Percentiles rank a stretch among this genome's conserved stretches.
These are phyloP conservation scores for Drosophila santomea DNA, from an alignment of 1,140 invertebrate species.

Conservation along the genomic window DNA sequence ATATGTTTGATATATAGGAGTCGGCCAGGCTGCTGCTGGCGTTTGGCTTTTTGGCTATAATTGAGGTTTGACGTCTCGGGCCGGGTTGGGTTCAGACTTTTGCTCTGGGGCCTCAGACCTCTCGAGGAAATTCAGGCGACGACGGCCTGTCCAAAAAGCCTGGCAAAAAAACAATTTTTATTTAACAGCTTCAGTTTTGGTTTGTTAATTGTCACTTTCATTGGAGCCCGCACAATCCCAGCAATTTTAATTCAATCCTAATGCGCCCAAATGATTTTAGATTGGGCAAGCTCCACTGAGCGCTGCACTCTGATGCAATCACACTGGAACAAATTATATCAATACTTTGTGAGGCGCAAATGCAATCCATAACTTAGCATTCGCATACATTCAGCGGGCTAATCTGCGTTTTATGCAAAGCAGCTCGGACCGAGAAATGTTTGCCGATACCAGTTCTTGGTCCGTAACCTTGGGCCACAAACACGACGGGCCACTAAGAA, in stretches of 20 bases:
- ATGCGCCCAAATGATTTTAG: constrained; percentile 67
- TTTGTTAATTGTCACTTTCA: constrained; percentile 79
- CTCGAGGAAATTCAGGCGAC: constrained; percentile 69
- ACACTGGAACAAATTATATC: constrained; percentile 43
- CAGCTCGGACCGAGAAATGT: constrained; percentile 24
- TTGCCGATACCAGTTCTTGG: constrained; percentile 64
- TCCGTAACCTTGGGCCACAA: constrained; percentile 66
- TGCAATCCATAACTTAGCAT: constrained; percentile 47
- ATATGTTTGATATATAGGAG: constrained; percentile 47
- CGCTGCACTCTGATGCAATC: constrained; percentile 36
- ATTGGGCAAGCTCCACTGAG: constrained; percentile 56
- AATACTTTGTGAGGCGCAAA: constrained; percentile 42
- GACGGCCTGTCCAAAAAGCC: constrained; percentile 13
- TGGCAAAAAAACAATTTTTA: constrained; percentile 29
- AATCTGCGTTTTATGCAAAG: constrained; percentile 63
- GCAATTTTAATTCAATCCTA: constrained; percentile 81
- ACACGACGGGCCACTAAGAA: constrained; percentile 41
- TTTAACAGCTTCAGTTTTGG: constrained; percentile 40
- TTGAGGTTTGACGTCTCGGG: constrained; percentile 61
- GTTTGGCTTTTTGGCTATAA: constrained; percentile 58
- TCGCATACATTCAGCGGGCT: constrained; percentile 15
- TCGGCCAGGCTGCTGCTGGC: constrained; percentile 53
- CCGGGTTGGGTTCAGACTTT: constrained; percentile 30
- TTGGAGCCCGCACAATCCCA: constrained; percentile 70
- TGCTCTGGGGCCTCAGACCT: constrained; percentile 53